Evolutionary conservation across 2,797 vertebrate species (phyloP), one percentile per base, ranked within the genome.

Genomic region (Sebastes kiyomatsui): DNA sequence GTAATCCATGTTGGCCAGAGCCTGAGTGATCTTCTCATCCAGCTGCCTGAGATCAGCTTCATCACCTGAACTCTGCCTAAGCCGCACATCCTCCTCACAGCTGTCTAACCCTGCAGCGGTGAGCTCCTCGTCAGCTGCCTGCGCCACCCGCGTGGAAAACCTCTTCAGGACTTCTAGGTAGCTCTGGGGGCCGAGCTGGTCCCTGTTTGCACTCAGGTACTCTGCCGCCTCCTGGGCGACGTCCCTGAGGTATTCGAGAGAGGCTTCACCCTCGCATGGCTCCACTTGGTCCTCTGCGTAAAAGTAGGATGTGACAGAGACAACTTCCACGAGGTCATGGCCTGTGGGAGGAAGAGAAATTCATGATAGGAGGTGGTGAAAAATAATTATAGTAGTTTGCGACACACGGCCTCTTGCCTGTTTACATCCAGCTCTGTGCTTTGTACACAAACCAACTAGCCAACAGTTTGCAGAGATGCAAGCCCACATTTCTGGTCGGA

Each of bases 1-100:
- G 78, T 94, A 92, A 72, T 96, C 95, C 92, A 96, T 90, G 82
- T 96, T 96, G 58, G 95, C 95, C 89, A 97, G 3, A 0, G 97
- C 97, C 88, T 94, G 90, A 35, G 96, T 94, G 82, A 97, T 91
- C 52, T 3, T 92, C 91, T 18, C 93, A 88, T 86, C 97, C 79
- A 54, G 90, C 90, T 83, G 87, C 89, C 18, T 69, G 75, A 32
- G 90, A 42, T 62, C 75, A 5, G 12, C 67, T 32, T 77, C 74
- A n/a, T 54, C 35, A 30, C 42, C 64, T 52, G 72, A 35, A 60
- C 30, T 61, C 18, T 23, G 65, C 59, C 25, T 25, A 42, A 46
- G 59, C 20, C 4, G 55, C 54, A 10, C 80, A n/a, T 79, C 76
- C 11, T 67, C 66, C 30, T 85, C 79, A 3, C 12, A 23, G 14